Base-by-base conservation (phyloP, 2,797 vertebrate species). In the Centroberyx gerrardi region DNA sequence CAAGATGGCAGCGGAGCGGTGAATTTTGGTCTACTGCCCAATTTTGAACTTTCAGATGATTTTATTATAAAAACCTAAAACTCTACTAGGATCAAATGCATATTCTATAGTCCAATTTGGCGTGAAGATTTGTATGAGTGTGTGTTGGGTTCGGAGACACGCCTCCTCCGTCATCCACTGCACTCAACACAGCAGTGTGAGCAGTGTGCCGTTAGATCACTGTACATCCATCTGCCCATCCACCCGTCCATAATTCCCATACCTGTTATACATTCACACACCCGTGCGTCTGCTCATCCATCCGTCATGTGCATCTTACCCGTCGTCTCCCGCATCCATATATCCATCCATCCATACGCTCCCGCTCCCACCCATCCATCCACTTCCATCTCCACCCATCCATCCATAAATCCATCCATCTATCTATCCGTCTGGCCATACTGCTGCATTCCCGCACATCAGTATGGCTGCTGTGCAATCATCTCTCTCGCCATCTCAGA, bases 401-500 rank as follows among this genome's bases (percentile, higher is more conserved):
- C 48, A 28, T 74, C 65, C 14, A 59, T 59, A 68, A 61, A 81
- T 77, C 49, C 70, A 84, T 76, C 75, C 67, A 74, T 81, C 65
- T 49, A 46, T 78, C 63, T 22, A 74, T 84, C 52, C 52, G 10
- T 51, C 28, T 44, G 3, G 52, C 58, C 58, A 80, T 52, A 65
- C 6, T 62, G 64, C 69, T 76, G 78, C 62, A 72, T 60, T 75
- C 62, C 62, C 40, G 65, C 70, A 73, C 72, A 74, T 83, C 71
- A 64, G 76, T 62, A 72, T 76, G 74, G 77, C 81, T 53, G 73
- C 71, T 78, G 71, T 65, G 75, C 78, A 89, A 88, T 85, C 83
- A 85, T 83, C 60, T 54, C 68, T 75, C 38, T 62, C 52, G 54
- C 68, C 52, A 66, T 76, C 74, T 78, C 68, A 61, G 61, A 82